A percentile compares a stretch with the other conserved stretches of the same genome.
Evolutionary conservation across 2,797 vertebrate species (phyloP).

Genomic region (Coregonus sp.): DNA sequence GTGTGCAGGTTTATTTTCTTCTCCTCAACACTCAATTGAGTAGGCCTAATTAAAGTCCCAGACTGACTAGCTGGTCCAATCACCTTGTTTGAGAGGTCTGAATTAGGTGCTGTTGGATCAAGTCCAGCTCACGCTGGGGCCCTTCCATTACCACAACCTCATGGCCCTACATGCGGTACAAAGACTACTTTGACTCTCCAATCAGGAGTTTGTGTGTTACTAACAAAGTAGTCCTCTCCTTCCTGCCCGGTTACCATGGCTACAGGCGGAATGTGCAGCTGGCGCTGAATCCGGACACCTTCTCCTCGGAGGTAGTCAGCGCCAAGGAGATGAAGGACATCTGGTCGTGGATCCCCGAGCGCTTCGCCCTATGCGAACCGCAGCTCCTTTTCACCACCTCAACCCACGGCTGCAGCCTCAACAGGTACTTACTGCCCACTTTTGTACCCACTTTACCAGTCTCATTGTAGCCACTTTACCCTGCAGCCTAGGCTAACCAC

Average conservation of each 20-base stretch:
- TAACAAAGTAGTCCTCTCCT: not conserved
- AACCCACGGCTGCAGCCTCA: constrained; percentile 91
- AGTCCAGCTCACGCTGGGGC: not conserved
- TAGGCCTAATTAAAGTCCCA: not conserved
- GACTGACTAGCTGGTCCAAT: not conserved
- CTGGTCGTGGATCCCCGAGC: constrained; percentile 98
- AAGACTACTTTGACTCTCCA: not conserved
- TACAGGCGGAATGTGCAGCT: constrained; percentile 91
- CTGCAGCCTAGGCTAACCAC: not conserved
- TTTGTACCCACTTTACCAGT: not conserved
- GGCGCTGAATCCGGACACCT: constrained; percentile 89
- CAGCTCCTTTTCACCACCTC: constrained; percentile 90
- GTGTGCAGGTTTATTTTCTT: not conserved
- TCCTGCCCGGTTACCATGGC: not conserved
- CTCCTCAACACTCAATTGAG: not conserved
- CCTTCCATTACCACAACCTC: not conserved
- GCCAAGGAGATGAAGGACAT: constrained; percentile 95
- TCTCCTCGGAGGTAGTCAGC: constrained; percentile 91
- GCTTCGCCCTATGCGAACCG: constrained; percentile 92
- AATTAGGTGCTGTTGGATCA: not conserved
- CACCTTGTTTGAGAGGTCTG: not conserved
- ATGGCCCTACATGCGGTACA: not conserved
- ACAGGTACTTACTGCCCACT: constrained; percentile 72
- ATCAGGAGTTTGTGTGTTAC: not conserved
- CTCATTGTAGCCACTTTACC: not conserved